Percentiles rank a stretch among this genome's conserved stretches.
Conservation (phyloP, 2,113 vertebrate genomes). For the Chauna torquata region DNA sequence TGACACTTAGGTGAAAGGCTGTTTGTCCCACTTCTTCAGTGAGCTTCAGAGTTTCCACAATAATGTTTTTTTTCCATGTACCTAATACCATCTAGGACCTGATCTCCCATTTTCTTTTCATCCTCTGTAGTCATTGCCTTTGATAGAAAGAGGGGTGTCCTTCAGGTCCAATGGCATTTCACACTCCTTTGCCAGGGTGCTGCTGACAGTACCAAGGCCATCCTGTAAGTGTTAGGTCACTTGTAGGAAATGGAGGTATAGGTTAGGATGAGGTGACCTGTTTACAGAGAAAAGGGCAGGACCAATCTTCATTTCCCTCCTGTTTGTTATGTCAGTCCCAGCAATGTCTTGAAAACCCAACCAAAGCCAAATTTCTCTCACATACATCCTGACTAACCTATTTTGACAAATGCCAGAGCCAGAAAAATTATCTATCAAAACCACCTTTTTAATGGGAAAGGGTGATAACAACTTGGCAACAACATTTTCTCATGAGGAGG, state of each 20-base stretch:
- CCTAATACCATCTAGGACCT: background rate
- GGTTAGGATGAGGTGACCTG: background rate
- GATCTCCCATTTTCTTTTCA: background rate
- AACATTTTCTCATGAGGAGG: background rate
- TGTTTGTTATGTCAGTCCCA: background rate
- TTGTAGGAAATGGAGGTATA: background rate
- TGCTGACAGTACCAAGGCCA: background rate
- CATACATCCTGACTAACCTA: background rate
- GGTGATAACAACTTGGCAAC: background rate
- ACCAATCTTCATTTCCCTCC: background rate
- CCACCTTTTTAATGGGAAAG: background rate
- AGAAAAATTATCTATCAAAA: background rate
- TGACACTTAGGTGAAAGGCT: background rate
- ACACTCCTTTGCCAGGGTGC: background rate
- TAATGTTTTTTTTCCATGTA: background rate
- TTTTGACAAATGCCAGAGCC: background rate
- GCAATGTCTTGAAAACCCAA: background rate
- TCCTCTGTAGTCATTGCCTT: background rate
- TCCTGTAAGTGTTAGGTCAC: background rate
- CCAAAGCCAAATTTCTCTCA: background rate
- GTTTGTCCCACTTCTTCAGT: background rate
- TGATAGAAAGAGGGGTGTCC: background rate
- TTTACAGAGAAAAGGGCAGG: background rate
- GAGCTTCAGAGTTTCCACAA: background rate
- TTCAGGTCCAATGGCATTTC: background rate